Evolutionary conservation across 2,888 invertebrate genomes (phyloP).

Genomic region (Agonopterix heracliana): DNA sequence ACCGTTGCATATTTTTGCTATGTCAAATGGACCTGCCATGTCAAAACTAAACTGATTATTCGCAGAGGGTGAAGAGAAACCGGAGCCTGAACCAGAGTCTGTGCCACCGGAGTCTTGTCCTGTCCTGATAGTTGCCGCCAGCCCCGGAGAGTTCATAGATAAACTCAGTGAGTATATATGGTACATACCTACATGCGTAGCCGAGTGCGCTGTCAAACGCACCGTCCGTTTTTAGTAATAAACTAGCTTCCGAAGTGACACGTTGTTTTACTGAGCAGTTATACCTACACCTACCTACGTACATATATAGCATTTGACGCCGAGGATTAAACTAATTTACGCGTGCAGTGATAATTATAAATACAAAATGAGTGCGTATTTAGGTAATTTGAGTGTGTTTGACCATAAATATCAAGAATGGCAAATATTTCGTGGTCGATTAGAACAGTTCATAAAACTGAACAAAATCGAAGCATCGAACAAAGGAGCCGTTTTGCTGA

Average conservation of each 20-base stretch:
- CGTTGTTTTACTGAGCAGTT: too few relatives aligned
- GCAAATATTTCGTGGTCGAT: background rate
- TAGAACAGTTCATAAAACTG: slow-evolving; percentile 2
- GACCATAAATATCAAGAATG: background rate
- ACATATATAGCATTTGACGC: too few relatives aligned
- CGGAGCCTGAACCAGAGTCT: slow-evolving; percentile 46
- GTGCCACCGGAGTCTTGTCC: slow-evolving; percentile 59
- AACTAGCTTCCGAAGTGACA: too few relatives aligned
- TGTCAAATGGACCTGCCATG: too few relatives aligned
- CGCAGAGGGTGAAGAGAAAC: slow-evolving; percentile 57
- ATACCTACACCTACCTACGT: too few relatives aligned
- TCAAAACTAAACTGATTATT: too few relatives aligned
- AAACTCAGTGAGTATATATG: slow-evolving; percentile 52
- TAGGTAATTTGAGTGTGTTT: background rate
- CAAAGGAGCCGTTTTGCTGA: slow-evolving; percentile 9
- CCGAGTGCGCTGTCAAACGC: too few relatives aligned
- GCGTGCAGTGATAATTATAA: too few relatives aligned
- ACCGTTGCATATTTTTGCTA: too few relatives aligned
- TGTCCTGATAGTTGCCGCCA: slow-evolving; percentile 54
- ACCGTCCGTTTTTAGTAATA: too few relatives aligned
- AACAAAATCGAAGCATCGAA: slow-evolving; percentile 2
- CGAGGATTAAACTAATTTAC: too few relatives aligned
- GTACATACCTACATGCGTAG: too few relatives aligned
- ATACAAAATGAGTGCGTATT: background rate
- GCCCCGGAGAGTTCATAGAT: slow-evolving; percentile 62